Evolutionary conservation across 2,888 invertebrate genomes (phyloP), one percentile per base, ranked within the genome.

Genomic region (Cataglyphis rosenhaueri): DNA sequence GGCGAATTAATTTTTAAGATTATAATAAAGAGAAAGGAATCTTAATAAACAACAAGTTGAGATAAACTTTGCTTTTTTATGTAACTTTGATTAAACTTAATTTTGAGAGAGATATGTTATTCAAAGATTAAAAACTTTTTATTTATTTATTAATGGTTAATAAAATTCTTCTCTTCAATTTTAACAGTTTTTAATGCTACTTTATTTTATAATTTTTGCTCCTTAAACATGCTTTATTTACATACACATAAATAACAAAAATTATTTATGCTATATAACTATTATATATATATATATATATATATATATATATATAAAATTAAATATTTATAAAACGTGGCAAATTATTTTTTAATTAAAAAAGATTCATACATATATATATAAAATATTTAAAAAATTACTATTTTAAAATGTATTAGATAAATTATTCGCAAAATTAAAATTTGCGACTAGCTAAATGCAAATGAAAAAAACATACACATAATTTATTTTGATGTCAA

Each of bases 171-270:
- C 21, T 44, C 41, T 41, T 25, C 9, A 65, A 25, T 25, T 44
- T 44, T 25, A 21, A 21, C 3, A 21, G 9, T 65, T 66, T 66
- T 29, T 52, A 48, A 48, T 15, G 6, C 48, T 48, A 48, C 10
- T 44, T 66, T 9, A 25, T 10, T 25, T 18, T 66, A 29, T 44
- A 3, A 1, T 66, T 66, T 25, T 18, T 18, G 6, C 4, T 9
- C 5, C 18, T 25, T 41, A 15, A 41, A 38, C 10, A 5, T 35
- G 5, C 25, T 25, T 25, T 25, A 25, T 25, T 38, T 38, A 52
- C n/a, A 52, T 65, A 52, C 15, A 32, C 0, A 57, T 12, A 70
- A 68, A 35, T 70, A 70, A 52, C 12, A 3, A 70, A 52, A 70
- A 52, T 9, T 18, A 8, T 66, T 15, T 62, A 6, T 62, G n/a